Base-by-base conservation (phyloP, 2,888 invertebrate genomes). In the Erynnis tages region DNA sequence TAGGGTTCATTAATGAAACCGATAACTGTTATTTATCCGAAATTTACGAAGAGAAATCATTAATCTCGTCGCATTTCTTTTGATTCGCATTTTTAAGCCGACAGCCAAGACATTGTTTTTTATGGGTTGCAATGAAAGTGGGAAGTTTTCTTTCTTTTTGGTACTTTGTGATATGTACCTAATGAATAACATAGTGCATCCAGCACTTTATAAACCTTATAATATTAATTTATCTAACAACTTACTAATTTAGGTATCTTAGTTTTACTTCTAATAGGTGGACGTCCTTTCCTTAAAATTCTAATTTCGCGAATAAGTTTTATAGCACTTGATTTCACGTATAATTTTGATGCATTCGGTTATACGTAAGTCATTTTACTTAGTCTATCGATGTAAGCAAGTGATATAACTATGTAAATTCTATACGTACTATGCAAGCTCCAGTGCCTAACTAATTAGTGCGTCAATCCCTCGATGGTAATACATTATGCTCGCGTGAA, bases 21-120 rank as follows among this genome's bases (percentile, higher is more conserved):
- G 58, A 60, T 65, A 62, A 66, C 73, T 65, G 73, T 72, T 75
- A 69, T 59, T 60, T 61, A 58, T 56, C 58, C 58, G 63, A 66
- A 66, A 57, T 35, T 60, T 56, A 63, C 54, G 57, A 65, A 68
- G 65, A 57, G 54, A 63, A 59, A 60, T 57, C 64, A 49, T 49
- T 41, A 43, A 43, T 50, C 41, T 29, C 19, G 1, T 10, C 14
- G 17, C 14, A 34, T 27, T 43, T 50, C 35, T 35, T 50, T 21
- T 34, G 16, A 43, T 35, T 35, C 27, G 25, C 25, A 34, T 41
- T 41, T 25, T 46, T 8, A 7, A 41, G 16, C 4, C 23, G 48
- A 23, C n/a, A 4, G 11, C 16, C 8, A n/a, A 30, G 6, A 25
- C 1, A 35, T 35, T 38, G 17, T 21, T 44, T 8, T 21, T 30